phyloP scores from a whole-genome alignment of 64 coral and sea anemone species.

The Stichodactyla helianthus region DNA sequence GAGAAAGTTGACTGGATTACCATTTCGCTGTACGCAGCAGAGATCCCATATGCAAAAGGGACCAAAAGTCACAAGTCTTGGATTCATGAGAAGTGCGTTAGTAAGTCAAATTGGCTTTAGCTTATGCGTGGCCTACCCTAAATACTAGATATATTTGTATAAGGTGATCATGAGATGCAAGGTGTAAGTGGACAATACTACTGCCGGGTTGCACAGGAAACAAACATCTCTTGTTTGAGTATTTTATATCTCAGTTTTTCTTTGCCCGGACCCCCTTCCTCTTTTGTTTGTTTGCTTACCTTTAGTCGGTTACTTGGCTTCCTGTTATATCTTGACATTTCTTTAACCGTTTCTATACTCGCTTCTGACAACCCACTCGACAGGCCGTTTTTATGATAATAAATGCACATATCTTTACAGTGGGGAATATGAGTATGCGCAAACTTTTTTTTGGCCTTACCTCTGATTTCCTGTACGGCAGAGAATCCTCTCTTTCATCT shows the following conservation, averaged over 20 bases:
- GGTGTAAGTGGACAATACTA: not conserved
- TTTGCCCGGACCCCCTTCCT: no score
- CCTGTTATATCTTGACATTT: no score
- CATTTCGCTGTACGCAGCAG: not conserved
- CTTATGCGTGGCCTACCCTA: not conserved
- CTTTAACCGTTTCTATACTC: not conserved
- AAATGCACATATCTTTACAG: not conserved
- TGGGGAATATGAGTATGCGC: not conserved
- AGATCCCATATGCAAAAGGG: not conserved
- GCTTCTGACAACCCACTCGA: not conserved
- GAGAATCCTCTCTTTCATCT: not conserved
- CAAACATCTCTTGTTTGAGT: not conserved
- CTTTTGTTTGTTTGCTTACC: no score
- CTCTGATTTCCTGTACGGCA: not conserved
- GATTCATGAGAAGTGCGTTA: no score
- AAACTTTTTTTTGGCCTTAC: not conserved
- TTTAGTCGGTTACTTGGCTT: no score
- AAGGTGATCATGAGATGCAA: not conserved
- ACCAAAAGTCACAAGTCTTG: no score
- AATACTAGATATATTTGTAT: not conserved
- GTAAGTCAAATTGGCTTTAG: not conserved
- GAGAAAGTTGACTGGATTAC: not conserved
- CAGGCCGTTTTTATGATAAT: not conserved
- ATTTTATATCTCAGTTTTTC: no score
- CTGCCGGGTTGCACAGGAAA: not conserved